Base-by-base conservation (phyloP, 2,888 invertebrate genomes). In the Rhagonycha fulva region DNA sequence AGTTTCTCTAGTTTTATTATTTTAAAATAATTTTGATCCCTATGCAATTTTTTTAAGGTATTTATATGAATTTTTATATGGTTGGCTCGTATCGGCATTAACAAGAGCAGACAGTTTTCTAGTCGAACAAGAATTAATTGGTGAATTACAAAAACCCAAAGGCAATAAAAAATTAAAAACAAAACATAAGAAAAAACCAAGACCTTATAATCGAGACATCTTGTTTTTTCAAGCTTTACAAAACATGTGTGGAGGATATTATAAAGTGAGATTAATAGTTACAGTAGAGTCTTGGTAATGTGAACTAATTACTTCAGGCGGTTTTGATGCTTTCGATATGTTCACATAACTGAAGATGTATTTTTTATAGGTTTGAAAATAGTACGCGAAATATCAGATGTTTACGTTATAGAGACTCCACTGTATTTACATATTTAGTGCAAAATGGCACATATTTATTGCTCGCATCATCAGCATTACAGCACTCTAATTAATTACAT, bases 231-330 rank as follows among this genome's bases (percentile, higher is more conserved):
- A 98, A 87, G 97, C 96, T 0, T 90, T 97, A 89, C 96, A 98
- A 87, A 96, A 96, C 86, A 93, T 98, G 91, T 97, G 97, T 87
- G 98, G 97, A 1, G 98, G 98, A 7, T 97, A 96, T 87, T 98
- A 96, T 85, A 98, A 97, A 91, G 96, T 66, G 9, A 62, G 10
- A 62, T 32, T n/a, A n/a, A n/a, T n/a, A n/a, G 19, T 19, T 19
- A 19, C 19, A 19, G 19, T 19, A 19, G 1, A 19, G 19, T 19
- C 19, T 19, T 2, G 19, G 19, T 19, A 19, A 19, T 2, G 19
- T 19, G 1, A 19, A 19, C 19, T 19, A 19, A 19, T 19, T 19
- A 19, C 19, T 19, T 1, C 19, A 19, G 19, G 19, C 19, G n/a
- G n/a, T n/a, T n/a, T n/a, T n/a, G n/a, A n/a, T n/a, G n/a, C n/a